Conservation (phyloP, 1,140 invertebrate genomes). For the Pseudomyrmex gracilis region DNA sequence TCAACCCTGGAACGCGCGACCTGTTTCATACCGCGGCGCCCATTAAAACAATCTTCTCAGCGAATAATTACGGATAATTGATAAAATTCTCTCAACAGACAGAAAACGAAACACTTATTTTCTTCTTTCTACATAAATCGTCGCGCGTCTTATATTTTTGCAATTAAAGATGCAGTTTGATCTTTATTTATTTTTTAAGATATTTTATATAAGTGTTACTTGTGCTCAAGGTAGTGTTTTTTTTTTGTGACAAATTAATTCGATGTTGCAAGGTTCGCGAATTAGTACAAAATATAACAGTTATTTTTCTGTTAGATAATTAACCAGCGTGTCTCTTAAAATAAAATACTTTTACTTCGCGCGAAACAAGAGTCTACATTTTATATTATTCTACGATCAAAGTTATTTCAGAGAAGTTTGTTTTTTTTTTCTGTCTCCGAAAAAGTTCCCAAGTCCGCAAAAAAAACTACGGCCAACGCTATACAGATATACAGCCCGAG, state of each 20-base stretch:
- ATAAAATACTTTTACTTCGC: too few species aligned
- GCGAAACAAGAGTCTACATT: neutral
- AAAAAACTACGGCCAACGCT: too few species aligned
- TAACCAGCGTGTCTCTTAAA: neutral
- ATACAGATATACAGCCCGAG: neutral
- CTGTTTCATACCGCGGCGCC: neutral
- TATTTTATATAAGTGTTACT: neutral
- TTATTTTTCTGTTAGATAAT: neutral
- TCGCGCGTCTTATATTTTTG: neutral
- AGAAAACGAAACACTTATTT: neutral
- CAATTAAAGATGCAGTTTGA: neutral
- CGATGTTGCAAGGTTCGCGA: too few species aligned
- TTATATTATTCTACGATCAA: neutral
- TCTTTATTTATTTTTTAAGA: neutral
- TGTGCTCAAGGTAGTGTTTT: neutral
- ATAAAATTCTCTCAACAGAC: neutral
- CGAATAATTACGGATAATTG: neutral
- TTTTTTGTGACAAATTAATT: conserved; percentile 8
- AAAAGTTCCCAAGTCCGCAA: neutral
- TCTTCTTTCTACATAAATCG: conserved; percentile 9
- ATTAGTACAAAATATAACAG: neutral
- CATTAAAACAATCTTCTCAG: neutral
- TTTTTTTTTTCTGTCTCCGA: neutral
- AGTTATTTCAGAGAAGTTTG: neutral
- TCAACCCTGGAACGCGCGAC: conserved; percentile 16